Conservation (phyloP, 2,113 vertebrate genomes). For the Daubentonia madagascariensis region DNA sequence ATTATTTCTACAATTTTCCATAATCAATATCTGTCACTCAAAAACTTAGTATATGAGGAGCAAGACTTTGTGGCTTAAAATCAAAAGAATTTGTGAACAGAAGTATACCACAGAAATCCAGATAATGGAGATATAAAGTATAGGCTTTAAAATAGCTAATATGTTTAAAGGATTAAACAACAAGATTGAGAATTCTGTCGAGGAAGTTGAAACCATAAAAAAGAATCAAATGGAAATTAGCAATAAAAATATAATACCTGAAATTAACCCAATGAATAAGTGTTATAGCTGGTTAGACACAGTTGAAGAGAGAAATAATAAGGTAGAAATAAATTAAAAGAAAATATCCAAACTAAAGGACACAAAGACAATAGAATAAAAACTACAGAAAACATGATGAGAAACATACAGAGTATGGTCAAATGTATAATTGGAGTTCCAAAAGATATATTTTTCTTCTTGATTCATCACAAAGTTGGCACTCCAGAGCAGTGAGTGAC, state of each 20-base stretch:
- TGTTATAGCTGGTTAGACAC: background rate
- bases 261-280: background rate
- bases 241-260: background rate
- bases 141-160: background rate
- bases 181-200: background rate
- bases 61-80: background rate
- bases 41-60: background rate
- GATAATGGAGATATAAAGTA: background rate
- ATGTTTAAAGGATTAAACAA: background rate
- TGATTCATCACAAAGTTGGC: background rate
- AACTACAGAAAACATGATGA: background rate
- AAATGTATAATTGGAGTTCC: background rate
- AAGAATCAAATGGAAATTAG: background rate
- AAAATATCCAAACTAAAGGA: background rate
- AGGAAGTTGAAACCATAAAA: background rate
- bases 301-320: conserved; percentile 1
- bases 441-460: background rate
- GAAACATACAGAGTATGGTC: background rate
- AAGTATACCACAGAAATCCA: background rate
- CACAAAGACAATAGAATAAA: background rate
- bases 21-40: background rate
- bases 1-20: background rate
- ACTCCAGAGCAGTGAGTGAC: background rate
- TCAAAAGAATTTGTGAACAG: background rate
- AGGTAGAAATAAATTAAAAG: background rate